Conservation (phyloP, 2,888 invertebrate species). For the Philereme transversata region DNA sequence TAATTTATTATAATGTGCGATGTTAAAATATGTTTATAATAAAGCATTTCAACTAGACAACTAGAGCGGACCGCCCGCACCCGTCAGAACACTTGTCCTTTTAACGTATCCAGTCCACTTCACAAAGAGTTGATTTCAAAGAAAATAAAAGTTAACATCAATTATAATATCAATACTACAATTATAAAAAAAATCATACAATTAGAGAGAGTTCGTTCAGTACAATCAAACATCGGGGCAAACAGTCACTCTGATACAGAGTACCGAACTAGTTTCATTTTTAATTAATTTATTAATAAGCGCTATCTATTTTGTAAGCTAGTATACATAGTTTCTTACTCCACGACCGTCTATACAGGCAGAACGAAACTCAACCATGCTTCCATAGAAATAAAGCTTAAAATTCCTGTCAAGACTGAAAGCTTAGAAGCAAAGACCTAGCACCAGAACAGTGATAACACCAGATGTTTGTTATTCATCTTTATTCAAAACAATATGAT, state of each 20-base stretch:
- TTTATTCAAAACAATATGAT: slow-evolving; percentile 24
- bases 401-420: slow-evolving; percentile 16
- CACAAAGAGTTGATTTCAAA: slow-evolving; percentile 66
- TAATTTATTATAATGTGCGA: slow-evolving; percentile 84
- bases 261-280: slow-evolving; percentile 59
- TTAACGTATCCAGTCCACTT: slow-evolving; percentile 52
- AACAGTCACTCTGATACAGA: slow-evolving; percentile 76
- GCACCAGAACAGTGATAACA: slow-evolving; percentile 36
- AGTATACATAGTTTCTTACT: slow-evolving; percentile 51
- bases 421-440: slow-evolving; percentile 27
- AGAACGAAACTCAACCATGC: slow-evolving; percentile 23
- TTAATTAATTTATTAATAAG: slow-evolving; percentile 66
- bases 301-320: slow-evolving; percentile 72
- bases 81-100: slow-evolving; percentile 54
- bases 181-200: slow-evolving; percentile 48
- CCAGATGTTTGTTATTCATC: slow-evolving; percentile 19
- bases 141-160: slow-evolving; percentile 42
- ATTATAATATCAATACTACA: slow-evolving; percentile 52
- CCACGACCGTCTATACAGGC: slow-evolving; percentile 28
- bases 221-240: slow-evolving; percentile 63
- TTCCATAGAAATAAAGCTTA: slow-evolving; percentile 15
- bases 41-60: slow-evolving; percentile 77
- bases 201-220: slow-evolving; percentile 69
- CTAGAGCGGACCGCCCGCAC: slow-evolving; percentile 59
- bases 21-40: slow-evolving; percentile 82